Evolutionary conservation across 1,140 invertebrate species (phyloP), one percentile per base, ranked within the genome.

Genomic region (Gryllus bimaculatus): DNA sequence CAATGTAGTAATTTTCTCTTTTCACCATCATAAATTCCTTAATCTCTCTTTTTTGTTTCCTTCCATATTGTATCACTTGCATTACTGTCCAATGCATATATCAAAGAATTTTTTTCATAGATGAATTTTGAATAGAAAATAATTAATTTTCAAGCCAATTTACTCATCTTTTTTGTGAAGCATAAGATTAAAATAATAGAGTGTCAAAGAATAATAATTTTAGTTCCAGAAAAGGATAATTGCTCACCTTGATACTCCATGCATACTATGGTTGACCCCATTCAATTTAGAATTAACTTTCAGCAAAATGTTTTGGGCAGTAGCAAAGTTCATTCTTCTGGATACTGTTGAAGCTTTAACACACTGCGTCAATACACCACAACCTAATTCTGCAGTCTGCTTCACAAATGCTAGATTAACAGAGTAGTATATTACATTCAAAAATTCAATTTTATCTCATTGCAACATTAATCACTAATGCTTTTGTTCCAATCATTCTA

Each of bases 231-330:
- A 66, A 13, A 66, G 18, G 18, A 66, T 3, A 66, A 66, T 66
- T 3, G 54, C 10, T 66, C 7, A 66, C 54, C 54, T 78, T 20
- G 76, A 66, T 13, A 39, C 13, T 8, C 7, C 7, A 47, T 75
- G 74, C 49, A 95, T 82, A n/a, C 83, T 85, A 83, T 96, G 93
- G 87, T 97, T 97, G 0, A 91, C 86, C 0, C 95, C 94, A 85
- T 95, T 94, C 48, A 97, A 82, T 85, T 97, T 97, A 0, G 93
- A 91, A 84, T 94, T 93, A 0, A 97, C 90, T 88, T 98, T 97
- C 0, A 95, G 84, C 18, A 96, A 84, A 81, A 97, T 91, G 84
- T 97, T 97, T 0, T 84, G 82, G n/a, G 89, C 83, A 0, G 90
- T 90, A 0, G 89, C 88, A 7, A 88, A 83, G 10, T 80, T 47